phyloP scores from a whole-genome alignment of 2,797 vertebrate species.

The Lagorchestes hirsutus region DNA sequence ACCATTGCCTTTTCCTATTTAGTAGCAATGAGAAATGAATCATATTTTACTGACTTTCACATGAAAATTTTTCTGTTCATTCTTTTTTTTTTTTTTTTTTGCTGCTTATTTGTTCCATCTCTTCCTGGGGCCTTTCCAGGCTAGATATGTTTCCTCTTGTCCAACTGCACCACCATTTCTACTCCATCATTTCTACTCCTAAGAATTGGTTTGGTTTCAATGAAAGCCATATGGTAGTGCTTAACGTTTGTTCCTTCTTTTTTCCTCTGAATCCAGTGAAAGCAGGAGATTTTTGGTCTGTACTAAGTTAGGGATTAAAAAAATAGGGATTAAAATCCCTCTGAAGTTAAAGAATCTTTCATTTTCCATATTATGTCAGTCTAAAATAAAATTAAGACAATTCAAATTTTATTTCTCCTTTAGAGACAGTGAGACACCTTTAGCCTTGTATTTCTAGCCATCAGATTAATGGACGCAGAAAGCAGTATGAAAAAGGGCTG shows the following conservation, averaged over 20 bases:
- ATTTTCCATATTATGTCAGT: conserved; percentile 39
- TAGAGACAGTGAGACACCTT: conserved; percentile 37
- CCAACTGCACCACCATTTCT: not conserved
- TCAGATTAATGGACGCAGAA: not conserved
- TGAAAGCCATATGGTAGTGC: not conserved
- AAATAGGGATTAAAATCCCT: conserved; percentile 59
- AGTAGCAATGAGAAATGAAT: too few relatives aligned
- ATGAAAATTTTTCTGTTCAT: too few relatives aligned
- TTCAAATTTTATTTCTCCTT: conserved; percentile 26
- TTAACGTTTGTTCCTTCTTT: too few relatives aligned
- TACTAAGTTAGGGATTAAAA: conserved; percentile 60
- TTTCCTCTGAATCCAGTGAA: conserved; percentile 73
- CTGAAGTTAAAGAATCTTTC: conserved; percentile 42
- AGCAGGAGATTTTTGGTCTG: conserved; percentile 72
- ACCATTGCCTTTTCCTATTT: too few relatives aligned
- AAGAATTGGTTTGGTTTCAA: not conserved
- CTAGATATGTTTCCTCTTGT: too few relatives aligned
- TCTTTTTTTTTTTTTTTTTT: too few relatives aligned
- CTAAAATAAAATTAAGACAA: conserved; percentile 51
- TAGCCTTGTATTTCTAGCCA: not conserved
- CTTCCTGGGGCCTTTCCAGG: not conserved
- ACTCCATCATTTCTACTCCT: conserved; percentile 30
- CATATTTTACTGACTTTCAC: too few relatives aligned
- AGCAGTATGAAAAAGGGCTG: not conserved
- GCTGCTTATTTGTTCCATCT: not conserved